Evolutionary conservation across 2,113 vertebrate species (phyloP), one percentile per base, ranked within the genome.

Genomic region (Deroptyus accipitrinus): DNA sequence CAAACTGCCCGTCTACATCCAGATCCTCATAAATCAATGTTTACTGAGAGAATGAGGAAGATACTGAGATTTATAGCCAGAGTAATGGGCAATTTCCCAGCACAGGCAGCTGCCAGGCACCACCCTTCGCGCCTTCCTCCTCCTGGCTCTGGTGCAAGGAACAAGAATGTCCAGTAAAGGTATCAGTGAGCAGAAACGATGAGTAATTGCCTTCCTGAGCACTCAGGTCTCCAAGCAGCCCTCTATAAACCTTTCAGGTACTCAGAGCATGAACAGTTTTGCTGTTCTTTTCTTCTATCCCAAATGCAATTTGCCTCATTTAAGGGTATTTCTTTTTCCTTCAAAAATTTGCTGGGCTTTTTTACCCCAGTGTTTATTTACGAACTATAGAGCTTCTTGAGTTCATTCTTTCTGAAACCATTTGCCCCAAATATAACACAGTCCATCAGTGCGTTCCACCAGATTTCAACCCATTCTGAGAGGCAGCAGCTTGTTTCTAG

Each of bases 21-120:
- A 93, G 86, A 93, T 73, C 76, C 98, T 98, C 98, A 98, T 98
- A 98, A 98, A 98, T 98, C 98, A 99, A 97, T 77, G 83, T 98
- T 97, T 98, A 87, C 92, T 10, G 81, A 92, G 97, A 95, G 89
- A 96, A 96, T 18, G 72, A 72, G 92, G 94, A 93, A 97, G 97
- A 96, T 41, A 96, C 97, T 55, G 94, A 97, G 85, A 97, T 97
- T 95, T 86, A 91, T 97, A 96, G 82, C 70, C 79, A 88, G 91
- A 91, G 83, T 59, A 88, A 90, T 88, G 96, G 96, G 89, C 97
- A 96, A 97, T 97, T 97, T 96, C 94, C 91, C 84, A 17, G 41
- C 73, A 83, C 28, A 11, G 88, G 74, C 46, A 37, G 33, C 70
- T 88, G 35, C 88, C 4, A 2, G 31, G 69, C 76, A 80, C 79